Evolutionary conservation across 2,113 vertebrate species (phyloP).

Genomic region (Tachysurus fulvidraco): DNA sequence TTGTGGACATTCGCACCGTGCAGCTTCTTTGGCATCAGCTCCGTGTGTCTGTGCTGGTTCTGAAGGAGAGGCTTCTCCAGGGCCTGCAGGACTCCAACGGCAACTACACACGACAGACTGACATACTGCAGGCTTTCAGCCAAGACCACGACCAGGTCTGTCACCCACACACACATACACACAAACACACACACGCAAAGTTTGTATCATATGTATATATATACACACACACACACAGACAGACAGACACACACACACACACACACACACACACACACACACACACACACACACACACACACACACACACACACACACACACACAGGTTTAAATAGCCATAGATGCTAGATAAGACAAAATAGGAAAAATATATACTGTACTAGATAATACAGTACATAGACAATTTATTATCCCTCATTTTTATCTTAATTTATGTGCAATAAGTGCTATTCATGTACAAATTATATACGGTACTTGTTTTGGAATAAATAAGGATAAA

Average conservation of each 20-base stretch:
- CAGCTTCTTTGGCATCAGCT: constrained; percentile 98
- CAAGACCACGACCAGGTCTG: constrained; percentile 89
- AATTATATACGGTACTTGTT: not conserved
- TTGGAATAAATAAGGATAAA: not conserved
- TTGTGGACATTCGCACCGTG: constrained; percentile 91
- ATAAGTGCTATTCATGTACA: not conserved
- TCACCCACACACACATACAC: not conserved
- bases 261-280: constrained; percentile 8
- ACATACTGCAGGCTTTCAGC: constrained; percentile 95
- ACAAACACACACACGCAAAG: not conserved
- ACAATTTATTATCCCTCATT: not conserved
- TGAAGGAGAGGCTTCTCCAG: constrained; percentile 95
- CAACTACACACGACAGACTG: constrained; percentile 94
- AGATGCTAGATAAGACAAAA: not conserved
- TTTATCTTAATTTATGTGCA: not conserved
- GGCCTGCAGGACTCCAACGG: constrained; percentile 98
- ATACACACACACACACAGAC: constrained; percentile 13
- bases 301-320: constrained; percentile 4
- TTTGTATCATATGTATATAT: too few species aligned
- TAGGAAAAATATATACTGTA: not conserved
- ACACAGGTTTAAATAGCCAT: not conserved
- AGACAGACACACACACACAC: constrained; percentile 5
- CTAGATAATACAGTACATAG: not conserved
- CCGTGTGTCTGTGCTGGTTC: constrained; percentile 94
- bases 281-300: not conserved